phyloP scores from a whole-genome alignment of 2,113 vertebrate species.

The Myanophis thanlyinensis region DNA sequence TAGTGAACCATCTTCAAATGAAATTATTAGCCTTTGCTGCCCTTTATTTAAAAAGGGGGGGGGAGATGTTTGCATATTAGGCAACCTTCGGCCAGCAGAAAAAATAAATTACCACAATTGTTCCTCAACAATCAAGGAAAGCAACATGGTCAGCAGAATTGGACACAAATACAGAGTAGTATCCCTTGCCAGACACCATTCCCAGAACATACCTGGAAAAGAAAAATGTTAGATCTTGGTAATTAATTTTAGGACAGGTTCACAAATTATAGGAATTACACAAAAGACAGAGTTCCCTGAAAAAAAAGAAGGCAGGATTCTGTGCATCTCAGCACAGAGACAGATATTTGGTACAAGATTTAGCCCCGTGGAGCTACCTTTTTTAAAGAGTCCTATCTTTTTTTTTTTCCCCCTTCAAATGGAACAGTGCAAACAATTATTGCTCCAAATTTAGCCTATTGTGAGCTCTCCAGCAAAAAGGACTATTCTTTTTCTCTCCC shows the following conservation, averaged over 20 bases:
- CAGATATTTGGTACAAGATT: neutral
- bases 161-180: neutral
- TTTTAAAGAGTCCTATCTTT: neutral
- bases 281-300: neutral
- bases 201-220: neutral
- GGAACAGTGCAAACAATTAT: neutral
- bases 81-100: slow-evolving; percentile 36
- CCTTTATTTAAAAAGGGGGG: slow-evolving; percentile 27
- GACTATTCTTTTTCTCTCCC: neutral
- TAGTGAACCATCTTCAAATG: slow-evolving; percentile 44
- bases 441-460: neutral
- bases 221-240: neutral
- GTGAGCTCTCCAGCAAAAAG: neutral
- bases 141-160: slow-evolving; percentile 27
- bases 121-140: slow-evolving; percentile 28
- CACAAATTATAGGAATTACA: neutral
- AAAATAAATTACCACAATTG: slow-evolving; percentile 30
- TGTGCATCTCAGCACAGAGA: neutral
- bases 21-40: slow-evolving; percentile 40
- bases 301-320: neutral
- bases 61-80: neutral
- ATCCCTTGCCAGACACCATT: neutral
- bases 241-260: neutral
- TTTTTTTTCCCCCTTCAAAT: neutral
- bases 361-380: neutral